A percentile compares a stretch with the other conserved stretches of the same genome.
phyloP scores from a whole-genome alignment of 2,888 invertebrate genomes.

The Scrobipalpa atriplicella region DNA sequence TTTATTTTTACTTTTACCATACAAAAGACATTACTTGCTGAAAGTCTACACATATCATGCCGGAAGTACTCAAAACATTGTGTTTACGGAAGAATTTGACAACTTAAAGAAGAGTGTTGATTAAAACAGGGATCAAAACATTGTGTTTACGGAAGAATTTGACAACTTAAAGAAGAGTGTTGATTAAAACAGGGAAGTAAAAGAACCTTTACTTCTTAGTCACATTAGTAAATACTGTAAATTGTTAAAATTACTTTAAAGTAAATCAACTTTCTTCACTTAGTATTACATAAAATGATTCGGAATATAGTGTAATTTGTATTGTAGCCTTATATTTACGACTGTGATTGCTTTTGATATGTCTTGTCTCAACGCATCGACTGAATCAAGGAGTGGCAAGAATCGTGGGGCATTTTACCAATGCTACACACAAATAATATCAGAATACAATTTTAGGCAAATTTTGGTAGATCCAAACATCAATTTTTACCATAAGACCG shows the following conservation, averaged over 20 bases:
- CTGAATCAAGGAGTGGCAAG: slow-evolving; percentile 63
- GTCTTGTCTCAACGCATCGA: slow-evolving; percentile 64
- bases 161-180: too few relatives aligned
- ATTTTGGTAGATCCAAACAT: slow-evolving; percentile 65
- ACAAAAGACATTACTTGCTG: slow-evolving; percentile 51
- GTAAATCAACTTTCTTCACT: background rate
- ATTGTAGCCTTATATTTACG: slow-evolving; percentile 33
- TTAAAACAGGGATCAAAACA: background rate
- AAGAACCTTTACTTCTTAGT: too few relatives aligned
- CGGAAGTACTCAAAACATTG: slow-evolving; percentile 31
- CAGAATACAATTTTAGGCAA: slow-evolving; percentile 73
- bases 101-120: slow-evolving; percentile 1
- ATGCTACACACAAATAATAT: slow-evolving; percentile 69
- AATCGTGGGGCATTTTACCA: slow-evolving; percentile 64
- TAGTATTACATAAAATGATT: background rate
- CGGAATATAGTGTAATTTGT: background rate
- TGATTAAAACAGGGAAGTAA: too few relatives aligned
- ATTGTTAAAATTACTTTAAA: background rate
- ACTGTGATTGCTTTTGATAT: slow-evolving; percentile 73
- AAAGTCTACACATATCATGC: slow-evolving; percentile 46
- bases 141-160: too few relatives aligned
- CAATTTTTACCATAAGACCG: slow-evolving; percentile 72
- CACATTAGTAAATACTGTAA: too few relatives aligned
- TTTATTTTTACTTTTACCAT: slow-evolving; percentile 42
- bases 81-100: background rate